phyloP scores from a whole-genome alignment of 1,140 invertebrate species.

The Carposina sasakii region DNA sequence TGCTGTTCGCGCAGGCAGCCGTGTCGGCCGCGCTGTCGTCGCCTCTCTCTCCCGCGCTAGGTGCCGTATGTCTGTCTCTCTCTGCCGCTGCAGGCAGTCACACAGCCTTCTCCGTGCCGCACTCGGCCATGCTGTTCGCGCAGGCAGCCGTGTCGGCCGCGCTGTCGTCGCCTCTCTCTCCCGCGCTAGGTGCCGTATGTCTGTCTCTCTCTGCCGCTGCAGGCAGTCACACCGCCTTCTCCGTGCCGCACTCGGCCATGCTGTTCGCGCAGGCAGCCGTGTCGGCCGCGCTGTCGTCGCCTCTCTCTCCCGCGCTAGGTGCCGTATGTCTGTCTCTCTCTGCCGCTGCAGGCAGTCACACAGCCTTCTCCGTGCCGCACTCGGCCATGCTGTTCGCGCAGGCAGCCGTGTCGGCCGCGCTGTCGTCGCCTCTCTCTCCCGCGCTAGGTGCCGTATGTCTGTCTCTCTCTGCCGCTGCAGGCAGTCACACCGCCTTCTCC shows the following conservation, averaged over 20 bases:
- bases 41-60: slow-evolving; percentile 90
- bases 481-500: slow-evolving; percentile 99
- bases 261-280: slow-evolving; percentile 95
- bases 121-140: slow-evolving; percentile 97
- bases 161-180: slow-evolving; percentile 93
- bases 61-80: too few relatives aligned
- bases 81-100: slow-evolving; percentile 99
- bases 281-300: slow-evolving; percentile 93
- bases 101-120: slow-evolving; percentile 99
- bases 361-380: slow-evolving; percentile 99
- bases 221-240: slow-evolving; percentile 99
- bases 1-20: slow-evolving; percentile 95
- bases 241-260: slow-evolving; percentile 98
- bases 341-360: slow-evolving; percentile 99
- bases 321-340: too few relatives aligned
- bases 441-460: too few relatives aligned
- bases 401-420: slow-evolving; percentile 90
- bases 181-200: slow-evolving; percentile 89
- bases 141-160: slow-evolving; percentile 94
- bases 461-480: too few relatives aligned
- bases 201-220: too few relatives aligned
- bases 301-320: slow-evolving; percentile 90
- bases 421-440: slow-evolving; percentile 94
- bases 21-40: slow-evolving; percentile 95
- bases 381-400: slow-evolving; percentile 98